Conservation (phyloP, 2,113 vertebrate species). For the Gorsachius goisagi region DNA sequence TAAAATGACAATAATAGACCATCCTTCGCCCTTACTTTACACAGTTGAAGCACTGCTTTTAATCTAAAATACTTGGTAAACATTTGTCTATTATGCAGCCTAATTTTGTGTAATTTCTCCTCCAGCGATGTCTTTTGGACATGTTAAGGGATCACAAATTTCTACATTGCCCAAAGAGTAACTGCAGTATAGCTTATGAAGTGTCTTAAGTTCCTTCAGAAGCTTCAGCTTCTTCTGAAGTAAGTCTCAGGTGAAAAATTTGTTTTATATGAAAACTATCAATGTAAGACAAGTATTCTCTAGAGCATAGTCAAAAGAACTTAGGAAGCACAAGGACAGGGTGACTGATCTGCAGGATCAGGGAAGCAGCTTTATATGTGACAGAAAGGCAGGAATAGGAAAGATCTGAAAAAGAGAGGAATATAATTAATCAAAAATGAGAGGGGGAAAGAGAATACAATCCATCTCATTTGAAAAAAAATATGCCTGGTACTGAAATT, state of each 20-base stretch:
- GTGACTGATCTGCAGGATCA: not conserved
- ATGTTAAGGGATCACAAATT: not conserved
- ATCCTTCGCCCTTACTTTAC: not conserved
- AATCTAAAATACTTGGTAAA: not conserved
- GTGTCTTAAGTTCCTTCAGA: not conserved
- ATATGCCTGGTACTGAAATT: not conserved
- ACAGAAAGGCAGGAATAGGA: not conserved
- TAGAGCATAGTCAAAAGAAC: not conserved
- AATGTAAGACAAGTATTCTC: not conserved
- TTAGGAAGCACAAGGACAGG: not conserved
- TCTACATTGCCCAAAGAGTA: not conserved
- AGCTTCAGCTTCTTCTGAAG: not conserved
- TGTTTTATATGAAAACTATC: not conserved
- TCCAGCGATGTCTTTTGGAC: not conserved
- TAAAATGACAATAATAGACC: not conserved
- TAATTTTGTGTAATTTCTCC: not conserved
- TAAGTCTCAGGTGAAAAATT: not conserved
- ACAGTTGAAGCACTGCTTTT: not conserved
- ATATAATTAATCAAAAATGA: not conserved
- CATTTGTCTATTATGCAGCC: not conserved
- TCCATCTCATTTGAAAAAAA: not conserved
- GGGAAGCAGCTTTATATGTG: not conserved
- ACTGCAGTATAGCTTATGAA: not conserved
- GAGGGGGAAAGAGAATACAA: not conserved
- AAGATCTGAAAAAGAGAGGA: not conserved